Conservation (phyloP, 2,888 invertebrate species). For the Parelbella ahira region DNA sequence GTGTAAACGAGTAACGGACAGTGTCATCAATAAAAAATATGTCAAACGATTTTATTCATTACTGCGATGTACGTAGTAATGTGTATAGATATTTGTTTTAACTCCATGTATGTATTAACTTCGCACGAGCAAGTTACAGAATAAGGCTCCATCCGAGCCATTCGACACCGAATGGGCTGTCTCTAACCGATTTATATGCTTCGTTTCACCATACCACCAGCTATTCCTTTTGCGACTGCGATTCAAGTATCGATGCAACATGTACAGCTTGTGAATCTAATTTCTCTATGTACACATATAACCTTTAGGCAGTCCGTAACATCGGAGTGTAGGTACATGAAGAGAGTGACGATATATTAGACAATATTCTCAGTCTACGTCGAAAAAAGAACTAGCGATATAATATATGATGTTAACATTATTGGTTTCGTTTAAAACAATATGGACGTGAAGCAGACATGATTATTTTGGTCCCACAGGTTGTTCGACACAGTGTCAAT, state of each 20-base stretch:
- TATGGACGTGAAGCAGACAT: slow-evolving; percentile 5
- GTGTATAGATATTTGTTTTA: no score
- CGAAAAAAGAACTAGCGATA: no score
- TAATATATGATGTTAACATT: no score
- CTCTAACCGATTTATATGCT: slow-evolving; percentile 59
- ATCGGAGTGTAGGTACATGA: no score
- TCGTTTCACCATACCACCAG: slow-evolving; percentile 46
- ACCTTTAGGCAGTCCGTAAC: no score
- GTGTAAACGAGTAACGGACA: no score
- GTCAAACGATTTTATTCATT: no score
- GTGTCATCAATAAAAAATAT: neutral
- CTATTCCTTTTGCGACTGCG: slow-evolving; percentile 43
- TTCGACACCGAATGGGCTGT: slow-evolving; percentile 62
- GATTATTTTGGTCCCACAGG: slow-evolving; percentile 22
- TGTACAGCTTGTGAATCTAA: neutral
- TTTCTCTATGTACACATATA: slow-evolving; percentile 2
- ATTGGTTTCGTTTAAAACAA: slow-evolving; percentile 27
- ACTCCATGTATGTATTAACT: neutral
- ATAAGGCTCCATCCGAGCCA: slow-evolving; percentile 48
- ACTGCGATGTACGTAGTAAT: no score
- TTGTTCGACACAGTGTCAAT: slow-evolving; percentile 57
- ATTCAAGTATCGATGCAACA: slow-evolving; percentile 15
- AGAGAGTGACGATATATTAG: no score
- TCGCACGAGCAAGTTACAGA: slow-evolving; percentile 34
- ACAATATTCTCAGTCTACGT: no score